Conservation (phyloP, 2,888 invertebrate species). For the Lithophane ornitopus region DNA sequence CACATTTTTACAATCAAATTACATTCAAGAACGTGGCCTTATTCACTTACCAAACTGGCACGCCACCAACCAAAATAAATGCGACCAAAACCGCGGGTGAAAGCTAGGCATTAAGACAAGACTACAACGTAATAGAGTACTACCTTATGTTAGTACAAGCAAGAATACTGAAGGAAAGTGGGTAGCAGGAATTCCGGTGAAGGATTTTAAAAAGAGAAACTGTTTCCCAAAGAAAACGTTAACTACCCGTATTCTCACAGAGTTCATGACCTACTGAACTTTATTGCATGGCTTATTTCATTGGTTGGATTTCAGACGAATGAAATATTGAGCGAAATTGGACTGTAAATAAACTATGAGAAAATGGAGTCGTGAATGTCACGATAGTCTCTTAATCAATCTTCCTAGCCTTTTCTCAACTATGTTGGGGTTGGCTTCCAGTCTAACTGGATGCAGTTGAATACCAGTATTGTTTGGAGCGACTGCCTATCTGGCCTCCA, state of each 20-base stretch:
- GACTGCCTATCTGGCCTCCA: too few relatives aligned
- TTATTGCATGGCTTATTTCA: slow-evolving; percentile 15
- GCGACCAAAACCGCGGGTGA: slow-evolving; percentile 29
- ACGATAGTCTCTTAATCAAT: not conserved
- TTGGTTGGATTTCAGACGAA: not conserved
- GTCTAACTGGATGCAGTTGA: too few relatives aligned
- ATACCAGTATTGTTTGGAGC: too few relatives aligned
- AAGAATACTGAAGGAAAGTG: slow-evolving; percentile 47
- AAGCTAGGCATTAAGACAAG: slow-evolving; percentile 30
- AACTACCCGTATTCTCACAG: slow-evolving; percentile 1
- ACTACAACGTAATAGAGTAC: slow-evolving; percentile 31
- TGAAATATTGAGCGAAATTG: slow-evolving; percentile 3
- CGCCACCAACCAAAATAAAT: slow-evolving; percentile 32
- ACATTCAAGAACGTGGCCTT: not conserved
- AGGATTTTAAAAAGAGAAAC: slow-evolving; percentile 59
- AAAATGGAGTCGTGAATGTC: not conserved
- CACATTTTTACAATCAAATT: not conserved
- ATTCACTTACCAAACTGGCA: slow-evolving; percentile 13
- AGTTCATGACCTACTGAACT: slow-evolving; percentile 31
- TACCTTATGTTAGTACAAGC: slow-evolving; percentile 29
- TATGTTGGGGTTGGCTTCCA: too few relatives aligned
- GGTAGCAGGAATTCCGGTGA: slow-evolving; percentile 31
- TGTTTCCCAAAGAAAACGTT: slow-evolving; percentile 20
- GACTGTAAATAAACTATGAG: not conserved
- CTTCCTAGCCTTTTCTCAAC: too few relatives aligned